phyloP scores from a whole-genome alignment of 2,888 invertebrate genomes.

The Netelia inedita region DNA sequence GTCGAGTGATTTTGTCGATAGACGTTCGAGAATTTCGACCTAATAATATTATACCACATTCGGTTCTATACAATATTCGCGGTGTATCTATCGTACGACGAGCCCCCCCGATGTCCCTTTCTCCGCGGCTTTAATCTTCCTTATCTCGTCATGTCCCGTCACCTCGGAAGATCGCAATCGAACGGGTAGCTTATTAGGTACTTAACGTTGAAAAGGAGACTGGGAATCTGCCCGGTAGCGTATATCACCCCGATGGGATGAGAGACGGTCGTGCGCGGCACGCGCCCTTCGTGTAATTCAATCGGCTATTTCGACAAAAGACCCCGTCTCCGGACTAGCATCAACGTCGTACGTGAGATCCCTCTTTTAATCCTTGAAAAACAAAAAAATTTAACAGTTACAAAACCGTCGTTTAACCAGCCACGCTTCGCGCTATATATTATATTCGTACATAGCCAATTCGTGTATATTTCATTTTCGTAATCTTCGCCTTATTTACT shows the following conservation, averaged over 20 bases:
- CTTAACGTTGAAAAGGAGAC: conserved; percentile 37
- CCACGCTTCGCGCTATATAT: conserved; percentile 13
- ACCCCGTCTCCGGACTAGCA: conserved; percentile 67
- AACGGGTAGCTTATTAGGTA: conserved; percentile 59
- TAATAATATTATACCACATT: too few relatives aligned
- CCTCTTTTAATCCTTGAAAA: conserved; percentile 67
- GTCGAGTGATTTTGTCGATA: too few relatives aligned
- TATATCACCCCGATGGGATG: conserved; percentile 35
- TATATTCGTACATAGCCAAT: conserved; percentile 18
- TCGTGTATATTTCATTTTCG: conserved; percentile 66
- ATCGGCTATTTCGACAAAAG: conserved; percentile 82
- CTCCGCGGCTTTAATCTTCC: conserved; percentile 40
- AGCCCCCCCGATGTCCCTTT: neutral
- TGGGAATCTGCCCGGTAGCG: conserved; percentile 43
- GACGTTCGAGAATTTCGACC: too few relatives aligned
- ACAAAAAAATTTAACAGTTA: conserved; percentile 74
- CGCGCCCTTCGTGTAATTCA: conserved; percentile 83
- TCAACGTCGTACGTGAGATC: conserved; percentile 47
- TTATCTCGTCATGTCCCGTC: conserved; percentile 63
- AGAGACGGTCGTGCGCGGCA: conserved; percentile 76
- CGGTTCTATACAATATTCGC: neutral
- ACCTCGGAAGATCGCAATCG: conserved; percentile 62
- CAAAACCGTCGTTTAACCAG: conserved; percentile 67
- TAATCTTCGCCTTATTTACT: conserved; percentile 77
- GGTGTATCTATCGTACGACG: neutral